phyloP scores from a whole-genome alignment of 1,140 invertebrate genomes.

The Drosophila burlai region DNA sequence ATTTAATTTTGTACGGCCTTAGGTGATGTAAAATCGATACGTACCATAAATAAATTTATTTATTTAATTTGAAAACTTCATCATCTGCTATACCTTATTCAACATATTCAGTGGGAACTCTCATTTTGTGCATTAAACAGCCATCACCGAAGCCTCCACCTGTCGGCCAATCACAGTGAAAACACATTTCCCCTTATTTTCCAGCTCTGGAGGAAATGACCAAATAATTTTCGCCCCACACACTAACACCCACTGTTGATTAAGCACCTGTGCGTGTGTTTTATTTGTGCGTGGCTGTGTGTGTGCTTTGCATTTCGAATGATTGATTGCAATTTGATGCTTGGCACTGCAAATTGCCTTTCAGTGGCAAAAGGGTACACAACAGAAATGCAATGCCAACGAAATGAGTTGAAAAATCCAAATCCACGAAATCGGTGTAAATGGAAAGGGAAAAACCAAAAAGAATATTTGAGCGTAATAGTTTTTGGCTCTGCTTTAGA shows the following conservation, averaged over 20 bases:
- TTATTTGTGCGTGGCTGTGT: slow-evolving; percentile 10
- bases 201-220: slow-evolving; percentile 21
- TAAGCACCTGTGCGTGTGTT: slow-evolving; percentile 14
- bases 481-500: neutral
- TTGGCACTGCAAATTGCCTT: slow-evolving; percentile 53
- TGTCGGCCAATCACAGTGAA: slow-evolving; percentile 24
- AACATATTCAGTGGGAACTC: neutral
- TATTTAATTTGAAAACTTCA: neutral
- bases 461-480: neutral
- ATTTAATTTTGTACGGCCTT: neutral
- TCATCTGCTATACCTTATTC: neutral
- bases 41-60: neutral
- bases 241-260: slow-evolving; percentile 27
- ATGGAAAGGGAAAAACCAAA: neutral
- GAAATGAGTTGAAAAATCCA: slow-evolving; percentile 15
- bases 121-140: slow-evolving; percentile 14
- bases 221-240: slow-evolving; percentile 41
- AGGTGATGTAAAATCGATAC: too few relatives aligned
- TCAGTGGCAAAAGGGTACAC: slow-evolving; percentile 15
- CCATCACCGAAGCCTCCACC: slow-evolving; percentile 15
- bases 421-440: neutral
- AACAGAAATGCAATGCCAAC: slow-evolving; percentile 23
- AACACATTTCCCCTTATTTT: slow-evolving; percentile 19
- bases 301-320: slow-evolving; percentile 63
- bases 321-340: slow-evolving; percentile 76